Evolutionary conservation across 2,113 vertebrate species (phyloP).

Genomic region (Myanophis thanlyinensis): DNA sequence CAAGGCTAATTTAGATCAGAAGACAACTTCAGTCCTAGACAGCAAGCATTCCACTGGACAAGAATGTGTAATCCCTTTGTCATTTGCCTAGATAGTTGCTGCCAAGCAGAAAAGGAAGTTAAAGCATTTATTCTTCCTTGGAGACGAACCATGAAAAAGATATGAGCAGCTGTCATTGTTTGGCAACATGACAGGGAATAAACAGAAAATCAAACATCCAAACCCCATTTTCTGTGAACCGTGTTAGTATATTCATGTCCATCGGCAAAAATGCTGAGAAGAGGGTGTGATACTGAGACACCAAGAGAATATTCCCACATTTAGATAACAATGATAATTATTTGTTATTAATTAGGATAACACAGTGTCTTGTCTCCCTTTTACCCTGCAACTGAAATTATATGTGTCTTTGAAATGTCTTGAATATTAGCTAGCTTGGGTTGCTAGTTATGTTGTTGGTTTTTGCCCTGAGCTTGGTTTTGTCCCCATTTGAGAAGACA

Average conservation of each 20-base stretch:
- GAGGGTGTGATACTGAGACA: not conserved
- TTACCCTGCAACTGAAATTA: not conserved
- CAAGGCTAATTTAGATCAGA: constrained; percentile 4
- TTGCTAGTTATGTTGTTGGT: too few relatives aligned
- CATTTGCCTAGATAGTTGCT: not conserved
- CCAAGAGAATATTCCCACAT: not conserved
- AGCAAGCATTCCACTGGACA: not conserved
- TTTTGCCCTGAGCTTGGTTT: too few relatives aligned
- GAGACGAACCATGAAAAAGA: not conserved
- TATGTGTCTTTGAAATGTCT: not conserved
- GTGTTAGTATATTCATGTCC: not conserved
- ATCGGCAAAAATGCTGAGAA: not conserved
- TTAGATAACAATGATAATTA: not conserved
- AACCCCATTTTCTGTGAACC: not conserved
- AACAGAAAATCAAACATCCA: not conserved
- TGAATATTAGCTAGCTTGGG: too few relatives aligned
- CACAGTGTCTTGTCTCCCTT: not conserved
- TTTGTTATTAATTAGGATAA: not conserved
- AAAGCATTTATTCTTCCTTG: not conserved
- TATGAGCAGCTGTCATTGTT: not conserved
- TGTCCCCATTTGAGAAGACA: too few relatives aligned
- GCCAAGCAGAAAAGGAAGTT: not conserved
- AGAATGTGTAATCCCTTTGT: not conserved
- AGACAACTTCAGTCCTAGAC: not conserved
- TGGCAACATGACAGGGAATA: not conserved